Conservation (phyloP, 1,140 invertebrate species). For the Drosophila ogumai region DNA sequence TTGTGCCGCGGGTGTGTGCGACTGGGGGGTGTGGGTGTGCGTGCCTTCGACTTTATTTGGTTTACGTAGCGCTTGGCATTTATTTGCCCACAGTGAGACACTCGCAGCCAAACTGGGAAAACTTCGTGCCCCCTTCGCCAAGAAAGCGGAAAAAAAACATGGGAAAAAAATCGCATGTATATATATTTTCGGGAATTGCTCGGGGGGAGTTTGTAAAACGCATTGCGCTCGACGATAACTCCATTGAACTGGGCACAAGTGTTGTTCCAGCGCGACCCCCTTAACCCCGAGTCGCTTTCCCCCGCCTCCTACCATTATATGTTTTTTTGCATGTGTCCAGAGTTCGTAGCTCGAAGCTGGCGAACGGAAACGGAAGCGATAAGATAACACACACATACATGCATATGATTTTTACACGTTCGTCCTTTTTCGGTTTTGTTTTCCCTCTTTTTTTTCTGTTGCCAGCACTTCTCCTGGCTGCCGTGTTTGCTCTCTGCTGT, state of each 20-base stretch:
- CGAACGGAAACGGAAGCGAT: slow-evolving; percentile 56
- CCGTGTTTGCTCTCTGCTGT: slow-evolving; percentile 49
- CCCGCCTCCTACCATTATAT: background rate
- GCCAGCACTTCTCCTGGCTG: slow-evolving; percentile 9
- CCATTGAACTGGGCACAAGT: slow-evolving; percentile 78
- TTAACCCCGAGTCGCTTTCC: background rate
- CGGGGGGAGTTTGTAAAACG: slow-evolving; percentile 74
- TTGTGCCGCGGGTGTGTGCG: slow-evolving; percentile 23
- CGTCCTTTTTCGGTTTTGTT: slow-evolving; percentile 45
- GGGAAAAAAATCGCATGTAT: slow-evolving; percentile 42
- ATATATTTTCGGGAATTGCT: slow-evolving; percentile 68
- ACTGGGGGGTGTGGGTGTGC: slow-evolving; percentile 39
- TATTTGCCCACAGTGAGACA: slow-evolving; percentile 81
- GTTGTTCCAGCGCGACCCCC: slow-evolving; percentile 10
- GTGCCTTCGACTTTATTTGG: slow-evolving; percentile 80
- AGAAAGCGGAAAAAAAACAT: slow-evolving; percentile 4
- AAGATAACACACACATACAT: slow-evolving; percentile 53
- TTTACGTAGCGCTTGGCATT: slow-evolving; percentile 82
- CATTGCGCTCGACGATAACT: slow-evolving; percentile 74
- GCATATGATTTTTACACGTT: slow-evolving; percentile 47
- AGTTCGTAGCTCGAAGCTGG: slow-evolving; percentile 43
- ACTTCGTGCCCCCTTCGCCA: slow-evolving; percentile 49
- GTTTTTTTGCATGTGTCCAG: slow-evolving; percentile 57
- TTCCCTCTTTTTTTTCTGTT: slow-evolving; percentile 24
- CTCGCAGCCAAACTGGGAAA: slow-evolving; percentile 48